These are phyloP conservation scores for Psilanteris sp. DNA, from an alignment of 1,140 invertebrate species.

Conservation along the genomic window DNA sequence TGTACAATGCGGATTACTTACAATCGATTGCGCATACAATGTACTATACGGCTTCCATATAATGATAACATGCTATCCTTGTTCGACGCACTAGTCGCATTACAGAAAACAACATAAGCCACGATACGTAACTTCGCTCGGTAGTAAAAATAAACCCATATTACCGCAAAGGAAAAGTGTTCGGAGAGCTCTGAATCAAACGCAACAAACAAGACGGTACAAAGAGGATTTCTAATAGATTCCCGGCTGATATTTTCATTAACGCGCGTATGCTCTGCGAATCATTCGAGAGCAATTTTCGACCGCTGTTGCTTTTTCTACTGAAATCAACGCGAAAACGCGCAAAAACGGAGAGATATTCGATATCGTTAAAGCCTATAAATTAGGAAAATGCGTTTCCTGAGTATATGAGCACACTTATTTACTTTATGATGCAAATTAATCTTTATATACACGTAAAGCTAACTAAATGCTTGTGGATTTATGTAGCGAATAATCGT, in stretches of 20 bases:
- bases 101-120: conserved; percentile 28
- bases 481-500: conserved; percentile 23
- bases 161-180: conserved; percentile 20
- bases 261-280: conserved; percentile 4
- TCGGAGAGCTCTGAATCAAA: conserved; percentile 12
- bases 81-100: conserved; percentile 5
- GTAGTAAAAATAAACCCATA: conserved; percentile 23
- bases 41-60: conserved; percentile 41
- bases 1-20: conserved; percentile 47
- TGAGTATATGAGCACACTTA: conserved; percentile 4
- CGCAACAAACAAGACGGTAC: conserved; percentile 18
- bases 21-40: conserved; percentile 55
- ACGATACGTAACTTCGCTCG: conserved; percentile 1
- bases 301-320: not conserved
- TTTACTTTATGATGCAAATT: conserved; percentile 35
- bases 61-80: conserved; percentile 41
- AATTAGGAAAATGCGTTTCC: conserved; percentile 20
- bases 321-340: not conserved
- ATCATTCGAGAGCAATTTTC: too few species aligned
- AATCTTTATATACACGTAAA: conserved; percentile 13
- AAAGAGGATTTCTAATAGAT: conserved; percentile 20
- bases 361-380: conserved; percentile 4
- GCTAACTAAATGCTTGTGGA: conserved; percentile 9
- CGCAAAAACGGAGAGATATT: not conserved
- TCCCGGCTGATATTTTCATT: conserved; percentile 45